These are phyloP conservation scores for Speoplatyrhinus poulsoni DNA, from an alignment of 2,113 vertebrate species.

Conservation along the genomic window DNA sequence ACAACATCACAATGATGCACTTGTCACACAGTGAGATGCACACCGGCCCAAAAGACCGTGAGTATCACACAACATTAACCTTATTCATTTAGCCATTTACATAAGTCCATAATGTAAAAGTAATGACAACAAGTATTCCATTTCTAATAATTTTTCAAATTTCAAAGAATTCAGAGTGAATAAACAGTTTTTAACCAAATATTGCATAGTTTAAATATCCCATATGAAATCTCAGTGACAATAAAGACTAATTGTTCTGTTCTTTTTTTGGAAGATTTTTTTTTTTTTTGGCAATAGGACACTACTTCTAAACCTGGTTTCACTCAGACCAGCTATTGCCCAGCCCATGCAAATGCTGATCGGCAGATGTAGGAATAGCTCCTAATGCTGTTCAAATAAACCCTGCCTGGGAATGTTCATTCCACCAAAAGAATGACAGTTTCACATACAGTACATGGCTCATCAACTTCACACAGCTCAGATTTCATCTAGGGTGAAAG, in stretches of 20 bases:
- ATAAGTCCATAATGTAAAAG: too few species aligned
- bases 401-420: conserved; percentile 22
- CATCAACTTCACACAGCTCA: neutral
- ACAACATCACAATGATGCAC: conserved; percentile 60
- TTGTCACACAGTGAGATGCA: conserved; percentile 74
- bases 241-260: neutral
- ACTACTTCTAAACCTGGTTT: neutral
- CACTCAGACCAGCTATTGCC: conserved; percentile 2
- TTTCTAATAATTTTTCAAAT: too few species aligned
- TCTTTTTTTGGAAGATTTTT: too few species aligned
- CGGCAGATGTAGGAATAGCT: neutral
- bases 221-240: too few species aligned
- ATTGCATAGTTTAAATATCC: too few species aligned
- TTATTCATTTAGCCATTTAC: too few species aligned
- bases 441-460: neutral
- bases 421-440: neutral
- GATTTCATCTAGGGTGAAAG: neutral
- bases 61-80: conserved; percentile 65
- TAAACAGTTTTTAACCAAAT: too few species aligned
- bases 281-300: neutral
- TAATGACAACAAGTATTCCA: too few species aligned
- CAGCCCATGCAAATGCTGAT: conserved; percentile 11
- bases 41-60: conserved; percentile 79
- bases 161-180: too few species aligned
- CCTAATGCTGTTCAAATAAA: conserved; percentile 30